phyloP scores from a whole-genome alignment of 2,113 vertebrate species.

The Taxidea taxus region DNA sequence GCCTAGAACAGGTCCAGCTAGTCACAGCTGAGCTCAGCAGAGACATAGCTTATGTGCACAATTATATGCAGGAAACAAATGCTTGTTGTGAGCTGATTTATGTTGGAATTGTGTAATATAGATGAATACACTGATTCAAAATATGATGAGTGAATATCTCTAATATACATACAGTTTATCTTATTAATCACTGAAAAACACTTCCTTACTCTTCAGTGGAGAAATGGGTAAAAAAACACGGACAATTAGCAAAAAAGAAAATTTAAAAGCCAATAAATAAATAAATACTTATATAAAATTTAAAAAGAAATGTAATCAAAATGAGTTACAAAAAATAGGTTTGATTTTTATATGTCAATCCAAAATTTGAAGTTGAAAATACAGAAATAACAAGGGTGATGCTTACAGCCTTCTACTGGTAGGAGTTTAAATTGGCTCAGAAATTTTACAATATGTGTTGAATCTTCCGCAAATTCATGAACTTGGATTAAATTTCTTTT shows the following conservation, averaged over 20 bases:
- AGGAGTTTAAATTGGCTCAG: not conserved
- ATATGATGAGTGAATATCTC: not conserved
- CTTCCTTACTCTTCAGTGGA: not conserved
- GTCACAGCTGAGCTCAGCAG: not conserved
- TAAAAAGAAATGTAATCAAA: not conserved
- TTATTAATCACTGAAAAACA: not conserved
- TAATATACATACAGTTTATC: not conserved
- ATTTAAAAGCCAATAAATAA: not conserved
- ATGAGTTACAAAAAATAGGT: not conserved
- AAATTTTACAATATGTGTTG: not conserved
- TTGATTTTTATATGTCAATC: not conserved
- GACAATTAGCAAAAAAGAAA: not conserved
- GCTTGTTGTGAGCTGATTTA: not conserved
- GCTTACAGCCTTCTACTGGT: not conserved
- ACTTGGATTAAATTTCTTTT: slow-evolving; percentile 6
- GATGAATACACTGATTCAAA: not conserved
- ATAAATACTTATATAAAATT: not conserved
- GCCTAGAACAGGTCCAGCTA: not conserved
- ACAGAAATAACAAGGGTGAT: not conserved
- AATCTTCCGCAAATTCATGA: not conserved
- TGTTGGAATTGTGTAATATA: not conserved
- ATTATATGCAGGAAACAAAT: not conserved
- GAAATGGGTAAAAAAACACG: not conserved
- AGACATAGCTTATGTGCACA: not conserved
- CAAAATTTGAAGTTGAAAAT: not conserved